Percentiles rank a stretch among this genome's conserved stretches.
These are phyloP conservation scores for Tachystola acroxantha DNA, from an alignment of 2,888 invertebrate species.

Conservation along the genomic window DNA sequence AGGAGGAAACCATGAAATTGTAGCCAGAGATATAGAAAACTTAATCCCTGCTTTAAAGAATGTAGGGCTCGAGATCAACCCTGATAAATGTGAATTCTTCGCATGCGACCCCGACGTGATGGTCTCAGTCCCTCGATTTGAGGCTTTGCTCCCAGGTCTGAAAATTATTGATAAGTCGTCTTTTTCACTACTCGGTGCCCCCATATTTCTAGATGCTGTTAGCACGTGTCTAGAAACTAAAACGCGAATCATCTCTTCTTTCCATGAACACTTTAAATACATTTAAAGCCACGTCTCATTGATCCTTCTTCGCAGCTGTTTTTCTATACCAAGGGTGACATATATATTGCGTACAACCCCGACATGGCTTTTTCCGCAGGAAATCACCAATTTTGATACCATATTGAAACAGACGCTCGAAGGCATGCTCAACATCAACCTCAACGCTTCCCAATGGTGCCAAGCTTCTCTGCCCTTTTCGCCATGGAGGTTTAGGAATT, in stretches of 20 bases:
- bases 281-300: not conserved
- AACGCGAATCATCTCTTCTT: too few relatives aligned
- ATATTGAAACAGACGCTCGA: not conserved
- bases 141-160: too few relatives aligned
- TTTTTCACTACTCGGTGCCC: too few relatives aligned
- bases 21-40: not conserved
- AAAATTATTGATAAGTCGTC: not conserved
- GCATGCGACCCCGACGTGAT: too few relatives aligned
- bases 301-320: slow-evolving; percentile 1
- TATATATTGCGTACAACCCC: slow-evolving; percentile 1
- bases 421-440: not conserved
- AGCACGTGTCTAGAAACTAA: too few relatives aligned
- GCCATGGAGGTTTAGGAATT: slow-evolving; percentile 3
- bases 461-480: not conserved
- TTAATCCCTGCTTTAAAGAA: not conserved
- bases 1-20: not conserved
- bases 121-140: too few relatives aligned
- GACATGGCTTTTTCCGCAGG: not conserved
- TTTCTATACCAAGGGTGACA: not conserved
- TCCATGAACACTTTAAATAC: not conserved
- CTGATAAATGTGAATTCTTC: too few relatives aligned
- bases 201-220: too few relatives aligned
- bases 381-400: not conserved
- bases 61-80: not conserved
- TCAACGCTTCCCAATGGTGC: not conserved